Evolutionary conservation across 2,888 invertebrate genomes (phyloP).

Genomic region (Limnephilus auricula): DNA sequence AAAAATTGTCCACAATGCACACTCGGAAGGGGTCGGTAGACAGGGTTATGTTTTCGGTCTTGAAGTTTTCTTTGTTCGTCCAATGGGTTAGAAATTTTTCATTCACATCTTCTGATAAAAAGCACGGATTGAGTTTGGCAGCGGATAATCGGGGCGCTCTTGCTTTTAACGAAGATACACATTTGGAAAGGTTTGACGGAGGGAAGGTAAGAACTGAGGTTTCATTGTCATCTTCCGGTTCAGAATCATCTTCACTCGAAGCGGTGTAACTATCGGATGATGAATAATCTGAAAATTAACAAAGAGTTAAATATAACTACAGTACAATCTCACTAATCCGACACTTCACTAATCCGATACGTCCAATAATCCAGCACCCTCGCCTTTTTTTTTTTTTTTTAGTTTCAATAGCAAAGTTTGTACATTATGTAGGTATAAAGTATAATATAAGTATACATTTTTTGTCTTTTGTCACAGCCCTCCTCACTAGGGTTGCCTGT

Average conservation of each 20-base stretch:
- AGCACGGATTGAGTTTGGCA: slow-evolving; percentile 71
- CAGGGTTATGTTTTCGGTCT: slow-evolving; percentile 74
- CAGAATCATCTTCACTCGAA: slow-evolving; percentile 53
- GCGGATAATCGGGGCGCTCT: slow-evolving; percentile 75
- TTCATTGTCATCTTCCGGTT: slow-evolving; percentile 48
- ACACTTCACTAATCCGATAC: no score
- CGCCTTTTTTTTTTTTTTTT: no score
- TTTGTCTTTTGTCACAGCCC: no score
- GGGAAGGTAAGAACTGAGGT: slow-evolving; percentile 29
- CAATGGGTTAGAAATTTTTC: slow-evolving; percentile 74
- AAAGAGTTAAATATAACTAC: background rate
- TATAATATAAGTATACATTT: no score
- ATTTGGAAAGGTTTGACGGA: slow-evolving; percentile 46
- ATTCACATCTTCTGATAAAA: slow-evolving; percentile 71
- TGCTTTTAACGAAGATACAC: slow-evolving; percentile 71
- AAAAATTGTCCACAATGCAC: slow-evolving; percentile 81
- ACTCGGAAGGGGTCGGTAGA: slow-evolving; percentile 83
- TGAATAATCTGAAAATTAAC: slow-evolving; percentile 58
- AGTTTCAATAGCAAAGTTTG: no score
- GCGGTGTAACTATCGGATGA: slow-evolving; percentile 57
- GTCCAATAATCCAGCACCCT: no score
- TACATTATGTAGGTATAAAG: no score
- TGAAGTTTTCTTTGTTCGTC: slow-evolving; percentile 73
- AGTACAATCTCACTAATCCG: no score
- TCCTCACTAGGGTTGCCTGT: no score